Conservation (phyloP, 2,113 vertebrate genomes). For the Pleuronectes platessa region DNA sequence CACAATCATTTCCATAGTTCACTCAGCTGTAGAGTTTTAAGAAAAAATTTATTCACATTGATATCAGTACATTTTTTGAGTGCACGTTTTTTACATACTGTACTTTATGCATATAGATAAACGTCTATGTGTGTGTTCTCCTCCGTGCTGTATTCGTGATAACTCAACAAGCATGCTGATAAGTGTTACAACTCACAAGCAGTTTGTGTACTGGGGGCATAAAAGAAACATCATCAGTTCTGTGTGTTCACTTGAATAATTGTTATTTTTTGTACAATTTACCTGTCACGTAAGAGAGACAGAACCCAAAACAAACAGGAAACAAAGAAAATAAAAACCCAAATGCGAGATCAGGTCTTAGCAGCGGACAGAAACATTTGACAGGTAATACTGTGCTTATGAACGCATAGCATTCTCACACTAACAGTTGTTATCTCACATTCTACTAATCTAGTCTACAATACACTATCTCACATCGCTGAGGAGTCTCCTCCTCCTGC, state of each 20-base stretch:
- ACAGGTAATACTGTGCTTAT: conserved; percentile 64
- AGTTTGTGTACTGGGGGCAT: conserved; percentile 28
- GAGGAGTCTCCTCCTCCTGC: conserved; percentile 57
- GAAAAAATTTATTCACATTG: conserved; percentile 86
- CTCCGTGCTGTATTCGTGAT: conserved; percentile 13
- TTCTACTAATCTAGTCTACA: conserved; percentile 65
- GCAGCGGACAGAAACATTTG: conserved; percentile 65
- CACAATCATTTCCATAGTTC: neutral
- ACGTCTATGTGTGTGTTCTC: conserved; percentile 35
- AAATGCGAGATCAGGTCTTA: conserved; percentile 65
- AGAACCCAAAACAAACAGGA: conserved; percentile 61
- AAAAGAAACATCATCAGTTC: conserved; percentile 53
- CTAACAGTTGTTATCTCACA: conserved; percentile 66
- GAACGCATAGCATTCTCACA: conserved; percentile 77
- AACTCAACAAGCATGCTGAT: conserved; percentile 42
- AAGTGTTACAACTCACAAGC: conserved; percentile 21
- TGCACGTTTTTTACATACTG: conserved; percentile 73
- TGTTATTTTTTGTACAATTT: conserved; percentile 78
- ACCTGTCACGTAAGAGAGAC: conserved; percentile 66
- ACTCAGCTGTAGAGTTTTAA: conserved; percentile 70
- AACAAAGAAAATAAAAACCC: conserved; percentile 54
- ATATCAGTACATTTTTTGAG: conserved; percentile 78
- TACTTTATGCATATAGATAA: conserved; percentile 57
- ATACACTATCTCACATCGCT: conserved; percentile 70
- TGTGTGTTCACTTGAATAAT: conserved; percentile 63